Evolutionary conservation across 2,113 vertebrate species (phyloP), one percentile per base, ranked within the genome.

Genomic region (Oxygymnocypris stewartii): DNA sequence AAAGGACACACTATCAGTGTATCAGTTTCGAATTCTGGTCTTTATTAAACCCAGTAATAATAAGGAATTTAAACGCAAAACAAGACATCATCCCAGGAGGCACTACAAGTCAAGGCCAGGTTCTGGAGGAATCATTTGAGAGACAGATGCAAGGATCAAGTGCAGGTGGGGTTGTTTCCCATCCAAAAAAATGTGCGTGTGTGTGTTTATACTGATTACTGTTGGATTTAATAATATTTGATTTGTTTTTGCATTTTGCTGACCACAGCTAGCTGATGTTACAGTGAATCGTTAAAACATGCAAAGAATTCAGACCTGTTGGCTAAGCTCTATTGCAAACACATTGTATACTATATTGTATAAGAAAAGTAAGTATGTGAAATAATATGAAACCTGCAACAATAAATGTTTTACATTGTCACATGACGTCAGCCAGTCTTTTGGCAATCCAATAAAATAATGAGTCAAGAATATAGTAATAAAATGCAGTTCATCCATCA

Each of bases 1-100:
- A 82, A 78, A 84, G 85, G 78, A 84, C 71, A 54, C 14, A 10
- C 28, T 85, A 84, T 89, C 87, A 23, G 69, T 16, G 37, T 59
- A 86, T 89, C 57, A 28, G 31, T 47, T 51, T 75, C 25, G 0
- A 28, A 67, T 82, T 54, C 59, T n/a, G 42, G 57, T 57, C 85
- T 86, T 49, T 88, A 61, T 71, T 42, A 44, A 54, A 78, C 7
- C 47, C 69, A 79, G 20, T 63, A 77, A 86, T 87, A 79, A 73
- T 31, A 84, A 25, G n/a, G 6, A 81, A 57, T 71, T 69, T 57
- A 67, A 82, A 77, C 23, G n/a, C 13, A 84, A 86, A 80, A 51
- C 42, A 83, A 87, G 67, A 74, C 13, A 54, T 16, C 9, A 78
- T 78, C 57, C 49, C 23, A 82, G 57, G 51, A 84, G 82, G 59